Conservation (phyloP, 2,113 vertebrate species). For the Gambusia affinis region DNA sequence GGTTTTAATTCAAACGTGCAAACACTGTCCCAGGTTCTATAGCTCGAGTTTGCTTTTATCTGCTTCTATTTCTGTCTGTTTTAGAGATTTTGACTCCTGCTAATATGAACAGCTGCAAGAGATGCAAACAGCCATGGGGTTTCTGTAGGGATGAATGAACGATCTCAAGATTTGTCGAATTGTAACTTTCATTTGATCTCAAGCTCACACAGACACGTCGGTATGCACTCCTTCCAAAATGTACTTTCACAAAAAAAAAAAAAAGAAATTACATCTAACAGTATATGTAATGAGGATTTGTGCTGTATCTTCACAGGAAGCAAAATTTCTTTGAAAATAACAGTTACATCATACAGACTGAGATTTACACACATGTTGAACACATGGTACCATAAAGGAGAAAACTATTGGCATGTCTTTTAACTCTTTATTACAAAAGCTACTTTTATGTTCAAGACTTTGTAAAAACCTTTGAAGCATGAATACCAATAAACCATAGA, state of each 20-base stretch:
- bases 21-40: neutral
- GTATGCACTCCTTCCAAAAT: neutral
- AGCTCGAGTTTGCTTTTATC: neutral
- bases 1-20: neutral
- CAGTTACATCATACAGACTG: neutral
- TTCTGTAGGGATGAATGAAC: neutral
- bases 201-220: too few relatives aligned
- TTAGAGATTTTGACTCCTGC: neutral
- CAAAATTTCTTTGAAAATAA: neutral
- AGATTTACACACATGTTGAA: neutral
- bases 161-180: constrained; percentile 2
- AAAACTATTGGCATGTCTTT: neutral
- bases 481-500: too few relatives aligned
- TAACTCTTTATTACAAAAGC: too few relatives aligned
- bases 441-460: too few relatives aligned
- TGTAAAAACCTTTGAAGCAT: too few relatives aligned
- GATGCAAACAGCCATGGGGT: neutral
- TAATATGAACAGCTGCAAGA: neutral
- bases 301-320: neutral
- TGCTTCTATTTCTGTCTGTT: neutral
- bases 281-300: neutral
- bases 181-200: neutral
- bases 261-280: neutral
- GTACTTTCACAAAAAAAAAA: neutral
- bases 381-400: neutral